Base-by-base conservation (phyloP, 2,888 invertebrate species). In the Seira musarum region DNA sequence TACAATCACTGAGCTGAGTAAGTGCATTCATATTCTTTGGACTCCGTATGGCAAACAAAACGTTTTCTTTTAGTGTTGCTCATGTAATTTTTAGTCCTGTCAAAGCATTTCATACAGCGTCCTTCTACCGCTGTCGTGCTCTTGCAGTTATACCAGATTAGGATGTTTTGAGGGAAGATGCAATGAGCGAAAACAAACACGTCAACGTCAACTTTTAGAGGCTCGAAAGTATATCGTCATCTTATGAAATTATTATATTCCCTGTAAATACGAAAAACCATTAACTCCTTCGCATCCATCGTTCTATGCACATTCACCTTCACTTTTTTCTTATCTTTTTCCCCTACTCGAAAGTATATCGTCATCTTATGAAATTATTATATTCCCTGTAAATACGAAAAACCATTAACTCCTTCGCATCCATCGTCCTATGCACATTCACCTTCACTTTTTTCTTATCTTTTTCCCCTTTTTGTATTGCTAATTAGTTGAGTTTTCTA, bases 251-350 rank as follows among this genome's bases (percentile, higher is more conserved):
- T 13, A 13, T 15, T 13, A 17, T 13, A n/a, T 3, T 53, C 2
- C 53, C 15, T 53, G 53, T 13, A 53, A 53, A 53, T 53, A 53
- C 53, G 15, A 13, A 3, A 53, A 53, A 3, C 53, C 13, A 53
- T 53, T 53, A 53, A 17, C 53, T 53, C 17, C 53, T 53, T 53
- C 53, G 53, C 53, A 53, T 13, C 6, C 13, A 53, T 3, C 13
- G 21, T 22, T 1, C 8, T 63, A 24, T 49, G 35, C 61, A 67
- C 73, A 30, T 66, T 74, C 73, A 74, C 73, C 66, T 74, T 74
- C 66, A 66, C 49, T 53, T 53, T 57, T 61, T 30, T 74, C n/a
- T n/a, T n/a, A 63, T 15, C 15, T 22, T 22, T 40, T 70, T 70
- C 35, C 24, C 21, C 30, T 53, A n/a, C 17, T 17, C 53, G 17